These are phyloP conservation scores for Sciurus vulgaris DNA, from an alignment of 2,797 vertebrate genomes.

Conservation along the genomic window DNA sequence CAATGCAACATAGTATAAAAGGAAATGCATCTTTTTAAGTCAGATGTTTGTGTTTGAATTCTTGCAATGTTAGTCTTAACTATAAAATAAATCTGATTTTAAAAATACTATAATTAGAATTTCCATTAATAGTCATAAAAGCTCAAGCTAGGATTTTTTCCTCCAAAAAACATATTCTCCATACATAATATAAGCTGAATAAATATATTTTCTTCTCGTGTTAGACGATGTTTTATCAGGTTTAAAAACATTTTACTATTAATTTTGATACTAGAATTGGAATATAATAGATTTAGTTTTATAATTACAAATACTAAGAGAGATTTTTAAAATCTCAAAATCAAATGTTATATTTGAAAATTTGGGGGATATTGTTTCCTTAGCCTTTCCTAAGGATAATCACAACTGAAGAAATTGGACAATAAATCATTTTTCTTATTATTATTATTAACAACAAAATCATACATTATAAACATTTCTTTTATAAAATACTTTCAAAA, in stretches of 20 bases:
- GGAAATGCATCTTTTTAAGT: not conserved
- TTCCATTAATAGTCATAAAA: not conserved
- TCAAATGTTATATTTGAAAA: not conserved
- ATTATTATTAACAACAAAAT: not conserved
- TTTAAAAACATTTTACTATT: not conserved
- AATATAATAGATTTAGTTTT: not conserved
- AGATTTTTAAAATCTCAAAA: slow-evolving; percentile 5
- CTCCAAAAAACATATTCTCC: not conserved
- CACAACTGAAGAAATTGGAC: not conserved
- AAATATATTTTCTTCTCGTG: not conserved
- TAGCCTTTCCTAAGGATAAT: not conserved
- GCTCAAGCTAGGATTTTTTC: not conserved
- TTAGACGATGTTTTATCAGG: not conserved
- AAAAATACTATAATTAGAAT: slow-evolving; percentile 1
- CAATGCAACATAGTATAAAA: not conserved
- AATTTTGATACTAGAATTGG: slow-evolving; percentile 31
- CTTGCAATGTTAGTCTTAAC: not conserved
- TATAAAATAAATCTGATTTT: slow-evolving; percentile 25
- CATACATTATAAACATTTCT: not conserved
- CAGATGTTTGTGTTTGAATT: not conserved
- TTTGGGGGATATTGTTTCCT: not conserved
- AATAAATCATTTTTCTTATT: not conserved
- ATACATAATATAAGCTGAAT: not conserved
- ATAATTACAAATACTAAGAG: not conserved
- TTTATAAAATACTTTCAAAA: slow-evolving; percentile 28